Percentiles rank a stretch among this genome's conserved stretches.
phyloP scores from a whole-genome alignment of 2,113 vertebrate species.

The Diphyllodes magnificus region DNA sequence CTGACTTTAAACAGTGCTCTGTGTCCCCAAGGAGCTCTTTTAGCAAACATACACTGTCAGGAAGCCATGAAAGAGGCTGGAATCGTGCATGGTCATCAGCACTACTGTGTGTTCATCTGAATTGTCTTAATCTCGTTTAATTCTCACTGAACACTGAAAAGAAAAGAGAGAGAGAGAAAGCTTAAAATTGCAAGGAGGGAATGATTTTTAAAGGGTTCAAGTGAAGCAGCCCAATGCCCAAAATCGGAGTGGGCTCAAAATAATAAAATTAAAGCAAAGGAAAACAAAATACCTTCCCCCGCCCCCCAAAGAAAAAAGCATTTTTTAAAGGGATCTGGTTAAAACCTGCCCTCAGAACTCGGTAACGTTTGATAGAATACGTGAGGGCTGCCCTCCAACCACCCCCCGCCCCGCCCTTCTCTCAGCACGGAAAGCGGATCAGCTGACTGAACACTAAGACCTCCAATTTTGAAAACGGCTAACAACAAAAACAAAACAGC shows the following conservation, averaged over 20 bases:
- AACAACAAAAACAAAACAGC: not conserved
- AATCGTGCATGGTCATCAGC: not conserved
- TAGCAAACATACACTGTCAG: not conserved
- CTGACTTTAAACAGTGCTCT: not conserved
- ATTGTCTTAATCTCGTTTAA: not conserved
- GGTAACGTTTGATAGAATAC: not conserved
- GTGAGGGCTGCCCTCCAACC: not conserved
- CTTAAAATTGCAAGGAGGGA: not conserved
- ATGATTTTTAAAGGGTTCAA: not conserved
- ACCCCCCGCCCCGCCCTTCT: not conserved
- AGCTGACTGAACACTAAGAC: not conserved
- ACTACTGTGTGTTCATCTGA: not conserved
- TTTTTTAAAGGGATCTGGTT: not conserved
- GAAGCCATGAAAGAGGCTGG: not conserved
- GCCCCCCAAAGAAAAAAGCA: not conserved
- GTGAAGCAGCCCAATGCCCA: not conserved
- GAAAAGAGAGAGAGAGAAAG: not conserved
- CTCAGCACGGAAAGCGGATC: not conserved
- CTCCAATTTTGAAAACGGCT: not conserved
- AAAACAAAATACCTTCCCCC: not conserved
- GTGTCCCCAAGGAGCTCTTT: not conserved
- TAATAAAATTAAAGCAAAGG: not conserved
- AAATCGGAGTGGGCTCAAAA: not conserved
- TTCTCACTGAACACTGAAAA: not conserved
- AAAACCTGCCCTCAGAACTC: not conserved